These are phyloP conservation scores for Casuarius casuarius DNA, from an alignment of 2,113 vertebrate genomes.

Conservation along the genomic window DNA sequence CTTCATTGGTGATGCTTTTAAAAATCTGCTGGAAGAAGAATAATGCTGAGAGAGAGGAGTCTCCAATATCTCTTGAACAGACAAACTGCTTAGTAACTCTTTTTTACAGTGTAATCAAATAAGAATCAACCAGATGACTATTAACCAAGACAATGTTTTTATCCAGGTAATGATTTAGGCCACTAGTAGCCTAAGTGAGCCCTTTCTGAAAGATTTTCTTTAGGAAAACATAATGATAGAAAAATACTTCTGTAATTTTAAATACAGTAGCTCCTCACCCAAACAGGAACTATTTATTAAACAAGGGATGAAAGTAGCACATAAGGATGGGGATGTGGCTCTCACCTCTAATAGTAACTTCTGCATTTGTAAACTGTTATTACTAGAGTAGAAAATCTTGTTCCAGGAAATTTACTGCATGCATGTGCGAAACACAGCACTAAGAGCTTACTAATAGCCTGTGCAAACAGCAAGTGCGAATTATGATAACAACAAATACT, in stretches of 20 bases:
- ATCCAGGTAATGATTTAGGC: not conserved
- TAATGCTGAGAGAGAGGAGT: not conserved
- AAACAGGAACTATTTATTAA: slow-evolving; percentile 10
- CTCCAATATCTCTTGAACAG: not conserved
- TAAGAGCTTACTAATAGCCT: not conserved
- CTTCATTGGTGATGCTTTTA: slow-evolving; percentile 89
- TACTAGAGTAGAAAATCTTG: not conserved
- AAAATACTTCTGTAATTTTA: slow-evolving; percentile 10
- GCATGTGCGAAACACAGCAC: not conserved
- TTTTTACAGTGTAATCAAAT: not conserved
- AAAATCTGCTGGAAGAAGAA: slow-evolving; percentile 82
- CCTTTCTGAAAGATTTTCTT: not conserved
- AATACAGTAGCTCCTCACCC: slow-evolving; percentile 1
- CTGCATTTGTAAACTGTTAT: not conserved
- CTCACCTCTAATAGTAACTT: slow-evolving; percentile 13
- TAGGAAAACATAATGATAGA: not conserved
- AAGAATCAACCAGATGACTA: slow-evolving; percentile 41
- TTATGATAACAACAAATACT: not conserved
- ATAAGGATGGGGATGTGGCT: not conserved
- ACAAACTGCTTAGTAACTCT: not conserved
- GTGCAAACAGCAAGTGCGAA: not conserved
- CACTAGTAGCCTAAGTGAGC: not conserved
- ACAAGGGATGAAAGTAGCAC: not conserved
- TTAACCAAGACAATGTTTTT: slow-evolving; percentile 44
- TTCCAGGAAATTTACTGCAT: not conserved